phyloP scores from a whole-genome alignment of 2,113 vertebrate genomes.

The Atractosteus spatula region DNA sequence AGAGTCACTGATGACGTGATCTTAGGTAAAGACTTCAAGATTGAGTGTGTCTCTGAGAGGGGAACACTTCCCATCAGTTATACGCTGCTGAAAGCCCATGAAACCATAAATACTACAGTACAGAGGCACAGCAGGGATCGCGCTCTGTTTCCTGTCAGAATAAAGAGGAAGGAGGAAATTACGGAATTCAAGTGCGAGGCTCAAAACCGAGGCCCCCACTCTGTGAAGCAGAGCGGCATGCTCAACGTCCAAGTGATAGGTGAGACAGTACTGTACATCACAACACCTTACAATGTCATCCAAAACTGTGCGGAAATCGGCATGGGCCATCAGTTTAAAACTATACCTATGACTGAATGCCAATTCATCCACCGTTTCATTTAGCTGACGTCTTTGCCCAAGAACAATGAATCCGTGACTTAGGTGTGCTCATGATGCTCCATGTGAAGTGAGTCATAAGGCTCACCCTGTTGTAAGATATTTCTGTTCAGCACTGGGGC shows the following conservation, averaged over 20 bases:
- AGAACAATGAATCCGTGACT: too few relatives aligned
- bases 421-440: too few relatives aligned
- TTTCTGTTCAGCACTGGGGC: too few relatives aligned
- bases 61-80: slow-evolving; percentile 65
- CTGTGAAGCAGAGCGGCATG: background rate
- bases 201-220: slow-evolving; percentile 27
- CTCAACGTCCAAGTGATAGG: slow-evolving; percentile 45
- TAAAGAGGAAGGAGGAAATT: slow-evolving; percentile 27
- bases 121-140: background rate
- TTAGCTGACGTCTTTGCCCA: too few relatives aligned
- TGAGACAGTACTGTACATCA: slow-evolving; percentile 25
- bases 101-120: fast-evolving
- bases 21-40: slow-evolving; percentile 33
- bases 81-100: slow-evolving; percentile 31
- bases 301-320: too few relatives aligned
- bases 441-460: too few relatives aligned
- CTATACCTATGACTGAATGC: too few relatives aligned
- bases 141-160: slow-evolving; percentile 41
- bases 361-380: too few relatives aligned
- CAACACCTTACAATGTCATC: background rate
- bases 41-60: slow-evolving; percentile 46
- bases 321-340: too few relatives aligned
- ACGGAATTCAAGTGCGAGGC: slow-evolving; percentile 46
- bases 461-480: too few relatives aligned
- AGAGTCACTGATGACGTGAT: slow-evolving; percentile 29